Evolutionary conservation across 2,113 vertebrate species (phyloP).

Genomic region (Tauraco erythrolophus): DNA sequence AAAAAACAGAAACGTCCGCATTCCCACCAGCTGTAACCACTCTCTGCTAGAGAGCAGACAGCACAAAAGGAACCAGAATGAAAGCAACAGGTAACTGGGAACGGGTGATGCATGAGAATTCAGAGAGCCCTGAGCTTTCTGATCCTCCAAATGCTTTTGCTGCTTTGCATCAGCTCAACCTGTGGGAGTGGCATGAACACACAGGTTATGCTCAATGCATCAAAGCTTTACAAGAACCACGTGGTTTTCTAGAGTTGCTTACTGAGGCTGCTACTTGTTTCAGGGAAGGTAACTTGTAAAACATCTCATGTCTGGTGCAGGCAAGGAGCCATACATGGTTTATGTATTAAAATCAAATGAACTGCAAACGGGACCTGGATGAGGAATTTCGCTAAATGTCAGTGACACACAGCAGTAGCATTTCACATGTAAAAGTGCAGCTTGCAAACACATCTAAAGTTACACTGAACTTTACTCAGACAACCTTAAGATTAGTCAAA

Average conservation of each 20-base stretch:
- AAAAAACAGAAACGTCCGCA: background rate
- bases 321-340: background rate
- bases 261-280: background rate
- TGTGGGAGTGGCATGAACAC: rapidly evolving
- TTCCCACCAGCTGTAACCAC: background rate
- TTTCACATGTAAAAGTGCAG: background rate
- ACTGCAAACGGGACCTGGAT: background rate
- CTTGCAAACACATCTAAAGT: background rate
- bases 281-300: background rate
- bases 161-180: background rate
- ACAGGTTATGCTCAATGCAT: background rate
- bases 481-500: background rate
- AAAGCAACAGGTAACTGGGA: background rate
- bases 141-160: background rate
- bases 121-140: background rate
- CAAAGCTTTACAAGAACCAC: background rate
- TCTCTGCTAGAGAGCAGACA: background rate
- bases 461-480: background rate
- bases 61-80: background rate
- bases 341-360: background rate
- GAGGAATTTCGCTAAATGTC: background rate
- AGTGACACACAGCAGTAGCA: background rate
- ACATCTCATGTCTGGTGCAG: background rate
- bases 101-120: background rate
- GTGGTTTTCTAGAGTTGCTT: background rate